Conservation (phyloP, 2,797 vertebrate genomes). For the Oryzias dopingdopingensis region DNA sequence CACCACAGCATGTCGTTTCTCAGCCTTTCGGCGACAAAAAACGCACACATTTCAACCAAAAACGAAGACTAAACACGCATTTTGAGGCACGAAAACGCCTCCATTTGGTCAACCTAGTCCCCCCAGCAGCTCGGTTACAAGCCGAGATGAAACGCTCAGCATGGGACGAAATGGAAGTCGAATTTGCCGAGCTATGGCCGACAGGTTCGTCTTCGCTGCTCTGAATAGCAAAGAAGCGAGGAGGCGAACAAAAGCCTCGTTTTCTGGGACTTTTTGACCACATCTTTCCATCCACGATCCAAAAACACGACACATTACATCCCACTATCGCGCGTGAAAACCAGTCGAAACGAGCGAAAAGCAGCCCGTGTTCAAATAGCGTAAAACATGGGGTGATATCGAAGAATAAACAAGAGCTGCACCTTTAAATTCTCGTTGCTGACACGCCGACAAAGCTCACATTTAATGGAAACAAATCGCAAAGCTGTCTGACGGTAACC, state of each 20-base stretch:
- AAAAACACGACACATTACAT: slow-evolving; percentile 1
- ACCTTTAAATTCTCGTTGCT: slow-evolving; percentile 53
- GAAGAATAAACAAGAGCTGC: slow-evolving; percentile 64
- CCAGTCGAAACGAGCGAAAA: slow-evolving; percentile 9
- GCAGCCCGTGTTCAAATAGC: slow-evolving; percentile 66
- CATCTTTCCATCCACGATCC: not conserved
- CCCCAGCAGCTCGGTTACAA: slow-evolving; percentile 20
- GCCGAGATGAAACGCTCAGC: slow-evolving; percentile 48
- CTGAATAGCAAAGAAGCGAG: slow-evolving; percentile 48
- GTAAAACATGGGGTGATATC: slow-evolving; percentile 75
- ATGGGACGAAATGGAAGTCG: slow-evolving; percentile 71
- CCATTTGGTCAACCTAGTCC: slow-evolving; percentile 3
- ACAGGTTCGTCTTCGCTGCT: slow-evolving; percentile 69
- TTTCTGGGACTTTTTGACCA: slow-evolving; percentile 13
- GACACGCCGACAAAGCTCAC: slow-evolving; percentile 30
- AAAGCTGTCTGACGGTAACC: slow-evolving; percentile 46
- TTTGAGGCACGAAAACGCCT: not conserved
- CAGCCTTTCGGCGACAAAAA: slow-evolving; percentile 6
- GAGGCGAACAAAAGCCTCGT: slow-evolving; percentile 71
- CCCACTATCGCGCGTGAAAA: slow-evolving; percentile 14
- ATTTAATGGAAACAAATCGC: slow-evolving; percentile 34
- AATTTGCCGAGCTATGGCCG: slow-evolving; percentile 71
- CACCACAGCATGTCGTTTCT: slow-evolving; percentile 55
- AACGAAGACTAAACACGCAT: not conserved
- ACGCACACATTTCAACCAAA: not conserved